Base-by-base conservation (phyloP, 1,140 invertebrate genomes). In the Solenopsis invicta region DNA sequence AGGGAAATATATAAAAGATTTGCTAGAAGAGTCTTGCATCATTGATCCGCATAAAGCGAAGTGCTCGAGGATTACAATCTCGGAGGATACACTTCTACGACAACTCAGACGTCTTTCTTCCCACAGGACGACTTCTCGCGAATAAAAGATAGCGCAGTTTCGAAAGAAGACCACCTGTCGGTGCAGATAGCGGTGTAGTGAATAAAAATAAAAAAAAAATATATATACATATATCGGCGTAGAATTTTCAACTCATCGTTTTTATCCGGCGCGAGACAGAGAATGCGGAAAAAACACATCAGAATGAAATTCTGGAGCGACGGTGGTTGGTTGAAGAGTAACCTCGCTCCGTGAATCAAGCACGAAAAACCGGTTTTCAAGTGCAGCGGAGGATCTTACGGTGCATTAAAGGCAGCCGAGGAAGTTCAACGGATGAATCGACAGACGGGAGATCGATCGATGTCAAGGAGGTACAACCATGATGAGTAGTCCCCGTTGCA, bases 341-440 rank as follows among this genome's bases (percentile, higher is more conserved):
- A 62, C 77, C 84, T 90, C 50, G 67, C 74, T 76, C 45, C 74
- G 85, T 72, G 69, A 87, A 59, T 50, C 76, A 85, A 85, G 78
- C 37, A 81, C 24, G 64, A 72, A 69, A 88, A 90, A 90, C 89
- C 87, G 87, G 89, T 90, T 91, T 56, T 81, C 37, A 29, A 64
- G 61, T 37, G 24, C 66, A 52, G 64, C 71, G 84, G 62, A 86
- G 87, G 78, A 84, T 80, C 89, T 88, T 84, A 54, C 78, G 84
- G 56, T 88, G 84, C 66, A 81, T 54, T 34, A 66, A 56, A 90
- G 50, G 37, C 37, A 56, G 66, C 59, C 77, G 52, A 87, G 45
- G 78, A 87, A 87, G 61, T 81, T 88, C 64, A 59, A 72, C 84
- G 64, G 16, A 29, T 52, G 80, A 21, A 87, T 74, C 59, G 75